phyloP scores from a whole-genome alignment of 2,113 vertebrate genomes.

The Onychorhynchus coronatus region DNA sequence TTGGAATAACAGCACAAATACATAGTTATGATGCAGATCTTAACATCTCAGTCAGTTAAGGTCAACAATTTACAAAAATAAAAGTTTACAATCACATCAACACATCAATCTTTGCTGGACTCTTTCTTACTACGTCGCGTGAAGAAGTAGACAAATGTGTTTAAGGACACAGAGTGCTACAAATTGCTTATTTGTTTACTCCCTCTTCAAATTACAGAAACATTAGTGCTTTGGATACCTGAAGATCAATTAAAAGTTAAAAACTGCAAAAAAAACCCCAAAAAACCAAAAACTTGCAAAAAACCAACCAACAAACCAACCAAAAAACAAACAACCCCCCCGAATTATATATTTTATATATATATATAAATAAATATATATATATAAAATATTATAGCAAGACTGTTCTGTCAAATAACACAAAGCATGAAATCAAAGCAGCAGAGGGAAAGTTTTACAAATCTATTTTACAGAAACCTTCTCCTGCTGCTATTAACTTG shows the following conservation, averaged over 20 bases:
- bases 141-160: not conserved
- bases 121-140: not conserved
- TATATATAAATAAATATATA: too few species aligned
- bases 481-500: not conserved
- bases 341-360: too few species aligned
- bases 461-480: not conserved
- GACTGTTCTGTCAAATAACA: not conserved
- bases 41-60: not conserved
- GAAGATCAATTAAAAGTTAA: not conserved
- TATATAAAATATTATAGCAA: not conserved
- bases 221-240: not conserved
- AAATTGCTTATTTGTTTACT: not conserved
- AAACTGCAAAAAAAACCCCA: not conserved
- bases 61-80: not conserved
- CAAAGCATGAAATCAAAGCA: not conserved
- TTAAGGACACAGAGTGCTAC: not conserved
- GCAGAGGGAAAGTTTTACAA: not conserved
- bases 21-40: not conserved
- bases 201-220: not conserved
- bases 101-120: not conserved
- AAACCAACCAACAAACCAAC: accelerated
- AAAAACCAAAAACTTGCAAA: not conserved
- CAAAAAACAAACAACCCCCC: too few species aligned
- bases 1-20: not conserved
- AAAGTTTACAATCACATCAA: not conserved